phyloP scores from a whole-genome alignment of 2,888 invertebrate species.

The Sesia apiformis region DNA sequence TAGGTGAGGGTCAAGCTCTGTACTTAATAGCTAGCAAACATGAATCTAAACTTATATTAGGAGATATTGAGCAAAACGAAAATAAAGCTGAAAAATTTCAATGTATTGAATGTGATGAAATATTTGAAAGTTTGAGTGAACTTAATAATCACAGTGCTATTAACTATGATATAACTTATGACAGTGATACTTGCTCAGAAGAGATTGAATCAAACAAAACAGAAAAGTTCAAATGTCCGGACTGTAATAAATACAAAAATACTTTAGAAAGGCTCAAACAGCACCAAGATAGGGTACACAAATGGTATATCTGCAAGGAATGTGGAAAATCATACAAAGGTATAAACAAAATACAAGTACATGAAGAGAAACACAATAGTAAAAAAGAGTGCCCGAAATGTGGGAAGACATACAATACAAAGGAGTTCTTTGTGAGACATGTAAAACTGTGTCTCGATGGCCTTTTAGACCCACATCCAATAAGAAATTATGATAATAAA shows the following conservation, averaged over 20 bases:
- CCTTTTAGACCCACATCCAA: slow-evolving; percentile 48
- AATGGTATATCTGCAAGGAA: slow-evolving; percentile 38
- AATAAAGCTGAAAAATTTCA: slow-evolving; percentile 12
- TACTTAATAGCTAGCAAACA: slow-evolving; percentile 35
- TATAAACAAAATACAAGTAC: slow-evolving; percentile 35
- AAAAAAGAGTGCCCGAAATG: slow-evolving; percentile 54
- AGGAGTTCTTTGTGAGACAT: slow-evolving; percentile 48
- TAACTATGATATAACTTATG: slow-evolving; percentile 19
- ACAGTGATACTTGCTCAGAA: too few relatives aligned
- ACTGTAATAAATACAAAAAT: slow-evolving; percentile 29
- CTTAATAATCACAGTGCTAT: slow-evolving; percentile 32
- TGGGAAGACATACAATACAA: slow-evolving; percentile 49
- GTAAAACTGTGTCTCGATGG: slow-evolving; percentile 46
- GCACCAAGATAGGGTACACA: slow-evolving; percentile 35
- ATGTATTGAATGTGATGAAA: slow-evolving; percentile 30
- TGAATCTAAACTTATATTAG: slow-evolving; percentile 30
- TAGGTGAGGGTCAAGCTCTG: slow-evolving; percentile 24
- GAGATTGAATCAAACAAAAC: too few relatives aligned
- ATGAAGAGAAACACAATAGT: slow-evolving; percentile 47
- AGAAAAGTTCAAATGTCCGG: slow-evolving; percentile 26
- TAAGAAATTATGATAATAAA: slow-evolving; percentile 37
- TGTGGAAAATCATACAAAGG: slow-evolving; percentile 50
- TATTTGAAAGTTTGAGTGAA: slow-evolving; percentile 23
- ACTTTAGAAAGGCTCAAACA: slow-evolving; percentile 32
- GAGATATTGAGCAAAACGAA: slow-evolving; percentile 19